Base-by-base conservation (phyloP, 2,888 invertebrate genomes). In the Polymixis lichenea region DNA sequence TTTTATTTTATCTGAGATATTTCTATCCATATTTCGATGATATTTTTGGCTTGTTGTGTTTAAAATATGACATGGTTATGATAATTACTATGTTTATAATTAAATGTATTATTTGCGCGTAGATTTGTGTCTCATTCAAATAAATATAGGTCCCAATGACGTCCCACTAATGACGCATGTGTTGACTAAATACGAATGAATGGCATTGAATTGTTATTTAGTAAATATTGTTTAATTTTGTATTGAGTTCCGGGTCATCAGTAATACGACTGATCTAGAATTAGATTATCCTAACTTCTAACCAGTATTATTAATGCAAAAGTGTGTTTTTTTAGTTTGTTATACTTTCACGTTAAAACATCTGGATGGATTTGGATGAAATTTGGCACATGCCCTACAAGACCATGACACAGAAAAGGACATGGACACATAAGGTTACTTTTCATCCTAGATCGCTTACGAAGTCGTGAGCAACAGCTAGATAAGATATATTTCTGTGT, bases 191-290 rank as follows among this genome's bases (percentile, higher is more conserved):
- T 49, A 49, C 49, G 25, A 69, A 66, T 69, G 25, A 69, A 66
- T 69, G 80, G 78, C 84, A 84, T 78, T 83, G 82, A 82, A 70
- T 82, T 74, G 64, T 69, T 69, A 68, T 28, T 69, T 51, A 60
- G 78, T 83, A 85, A 85, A 85, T 83, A 85, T 83, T 83, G 69
- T 83, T 85, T 61, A 68, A 61, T 69, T 65, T 66, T 69, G 56
- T 69, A 58, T 60, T 7, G 46, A 73, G 28, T 77, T 43, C 65
- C 67, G 80, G 62, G 62, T 22, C 32, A 77, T 67, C 62, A 58
- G 55, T 66, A 49, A 61, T 49, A 56, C 46, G 60, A 51, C 15
- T 49, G 80, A 72, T 83, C 51, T 67, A 56, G 49, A 78, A 55
- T 46, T 32, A 38, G 25, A 66, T 75, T 72, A 79, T 46, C 43